Evolutionary conservation across 2,113 vertebrate genomes (phyloP).

Genomic region (Panthera uncia): DNA sequence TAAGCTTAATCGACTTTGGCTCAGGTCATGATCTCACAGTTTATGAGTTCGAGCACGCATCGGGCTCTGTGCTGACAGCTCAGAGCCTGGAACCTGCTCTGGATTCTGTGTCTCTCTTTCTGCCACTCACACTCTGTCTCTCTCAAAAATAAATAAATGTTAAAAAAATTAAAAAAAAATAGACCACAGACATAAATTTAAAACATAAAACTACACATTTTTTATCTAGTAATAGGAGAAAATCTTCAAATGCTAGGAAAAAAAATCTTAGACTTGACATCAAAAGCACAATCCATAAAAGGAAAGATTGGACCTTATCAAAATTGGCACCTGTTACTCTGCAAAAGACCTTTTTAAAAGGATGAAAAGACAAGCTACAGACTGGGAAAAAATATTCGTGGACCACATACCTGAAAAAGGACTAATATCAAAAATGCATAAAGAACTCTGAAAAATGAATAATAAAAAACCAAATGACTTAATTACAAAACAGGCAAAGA

Average conservation of each 20-base stretch:
- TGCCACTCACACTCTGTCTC: too few species aligned
- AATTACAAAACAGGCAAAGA: background rate
- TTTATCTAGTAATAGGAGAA: background rate
- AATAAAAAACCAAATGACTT: background rate
- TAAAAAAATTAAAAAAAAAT: background rate
- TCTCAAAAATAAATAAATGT: too few species aligned
- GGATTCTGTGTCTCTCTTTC: too few species aligned
- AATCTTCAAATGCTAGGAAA: background rate
- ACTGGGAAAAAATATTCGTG: background rate
- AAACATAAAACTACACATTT: background rate
- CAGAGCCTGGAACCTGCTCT: too few species aligned
- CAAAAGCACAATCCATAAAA: background rate
- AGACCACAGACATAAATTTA: background rate
- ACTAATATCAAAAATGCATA: background rate
- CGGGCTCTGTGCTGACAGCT: too few species aligned
- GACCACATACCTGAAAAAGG: background rate
- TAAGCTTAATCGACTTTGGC: too few species aligned
- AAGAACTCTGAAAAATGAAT: background rate
- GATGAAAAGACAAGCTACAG: background rate
- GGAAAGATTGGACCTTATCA: background rate
- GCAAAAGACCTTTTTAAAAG: background rate
- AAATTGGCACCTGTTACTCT: background rate
- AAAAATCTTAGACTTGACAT: background rate
- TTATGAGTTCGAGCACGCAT: too few species aligned
- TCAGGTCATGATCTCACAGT: too few species aligned